Conservation (phyloP, 1,140 invertebrate species). For the Drosophila mauritiana region DNA sequence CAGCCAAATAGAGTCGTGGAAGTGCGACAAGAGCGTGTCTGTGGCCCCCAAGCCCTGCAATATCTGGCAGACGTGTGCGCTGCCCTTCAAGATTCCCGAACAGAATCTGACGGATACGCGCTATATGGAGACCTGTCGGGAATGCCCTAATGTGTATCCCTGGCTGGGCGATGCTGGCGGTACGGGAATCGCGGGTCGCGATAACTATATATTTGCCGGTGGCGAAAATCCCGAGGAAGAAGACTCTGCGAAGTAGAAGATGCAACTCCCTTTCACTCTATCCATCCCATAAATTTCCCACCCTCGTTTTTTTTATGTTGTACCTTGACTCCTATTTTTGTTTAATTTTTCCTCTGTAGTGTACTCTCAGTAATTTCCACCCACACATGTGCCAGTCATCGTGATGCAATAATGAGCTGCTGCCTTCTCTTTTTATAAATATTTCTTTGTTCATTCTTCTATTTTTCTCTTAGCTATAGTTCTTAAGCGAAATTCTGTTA, state of each 20-base stretch:
- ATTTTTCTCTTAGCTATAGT: conserved; percentile 18
- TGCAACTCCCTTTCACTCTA: not conserved
- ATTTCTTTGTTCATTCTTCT: conserved; percentile 6
- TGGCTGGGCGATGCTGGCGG: conserved; percentile 91
- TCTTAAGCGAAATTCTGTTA: conserved; percentile 70
- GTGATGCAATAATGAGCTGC: conserved; percentile 44
- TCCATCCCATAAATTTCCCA: no score
- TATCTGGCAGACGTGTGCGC: conserved; percentile 92
- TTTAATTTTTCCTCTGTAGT: conserved; percentile 2
- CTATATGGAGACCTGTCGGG: conserved; percentile 94
- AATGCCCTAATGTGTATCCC: conserved; percentile 91
- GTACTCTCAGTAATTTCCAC: conserved; percentile 32
- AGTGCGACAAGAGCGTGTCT: conserved; percentile 90
- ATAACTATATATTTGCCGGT: conserved; percentile 89
- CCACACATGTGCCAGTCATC: conserved; percentile 49
- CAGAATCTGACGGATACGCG: conserved; percentile 91
- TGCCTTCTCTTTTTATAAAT: not conserved
- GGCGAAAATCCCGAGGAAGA: not conserved
- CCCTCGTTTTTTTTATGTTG: not conserved
- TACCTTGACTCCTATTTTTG: not conserved
- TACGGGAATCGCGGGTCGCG: conserved; percentile 90
- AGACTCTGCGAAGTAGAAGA: conserved; percentile 2
- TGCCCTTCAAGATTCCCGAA: conserved; percentile 91
- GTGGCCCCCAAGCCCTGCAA: conserved; percentile 90
- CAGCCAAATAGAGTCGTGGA: conserved; percentile 90